Conservation (phyloP, 2,113 vertebrate species). For the Cygnus atratus region DNA sequence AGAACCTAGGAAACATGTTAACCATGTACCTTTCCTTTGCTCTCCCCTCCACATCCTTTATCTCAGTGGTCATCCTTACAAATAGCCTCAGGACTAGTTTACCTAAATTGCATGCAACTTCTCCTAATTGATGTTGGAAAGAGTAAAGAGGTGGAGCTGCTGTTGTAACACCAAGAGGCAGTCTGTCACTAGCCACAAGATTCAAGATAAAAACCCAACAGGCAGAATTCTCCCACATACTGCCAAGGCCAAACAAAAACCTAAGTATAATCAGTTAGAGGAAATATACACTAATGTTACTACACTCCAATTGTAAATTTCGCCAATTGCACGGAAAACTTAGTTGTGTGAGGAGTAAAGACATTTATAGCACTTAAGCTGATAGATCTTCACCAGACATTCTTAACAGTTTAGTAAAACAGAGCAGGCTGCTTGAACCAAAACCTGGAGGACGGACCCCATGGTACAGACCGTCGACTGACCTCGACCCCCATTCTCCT, state of each 20-base stretch:
- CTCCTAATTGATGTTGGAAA: conserved; percentile 34
- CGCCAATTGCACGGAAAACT: not conserved
- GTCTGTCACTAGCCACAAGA: conserved; percentile 57
- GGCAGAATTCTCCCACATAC: conserved; percentile 21
- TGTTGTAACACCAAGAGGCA: conserved; percentile 21
- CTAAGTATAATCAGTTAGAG: not conserved
- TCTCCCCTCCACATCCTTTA: not conserved
- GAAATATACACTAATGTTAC: not conserved
- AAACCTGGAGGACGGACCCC: not conserved
- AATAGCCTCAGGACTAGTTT: conserved; percentile 48
- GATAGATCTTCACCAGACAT: not conserved
- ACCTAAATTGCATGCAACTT: conserved; percentile 6
- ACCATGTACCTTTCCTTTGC: not conserved
- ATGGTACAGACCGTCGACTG: no score
- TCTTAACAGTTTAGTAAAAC: not conserved
- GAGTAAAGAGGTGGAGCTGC: conserved; percentile 20
- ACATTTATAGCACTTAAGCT: not conserved
- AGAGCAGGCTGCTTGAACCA: not conserved
- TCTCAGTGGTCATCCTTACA: conserved; percentile 16
- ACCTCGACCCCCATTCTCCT: no score
- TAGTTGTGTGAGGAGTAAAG: conserved; percentile 24
- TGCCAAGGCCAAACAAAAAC: conserved; percentile 18
- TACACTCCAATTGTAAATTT: not conserved
- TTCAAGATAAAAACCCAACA: conserved; percentile 52
- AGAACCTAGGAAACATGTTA: not conserved